phyloP scores from a whole-genome alignment of 1,140 invertebrate species.

The Limonius californicus region DNA sequence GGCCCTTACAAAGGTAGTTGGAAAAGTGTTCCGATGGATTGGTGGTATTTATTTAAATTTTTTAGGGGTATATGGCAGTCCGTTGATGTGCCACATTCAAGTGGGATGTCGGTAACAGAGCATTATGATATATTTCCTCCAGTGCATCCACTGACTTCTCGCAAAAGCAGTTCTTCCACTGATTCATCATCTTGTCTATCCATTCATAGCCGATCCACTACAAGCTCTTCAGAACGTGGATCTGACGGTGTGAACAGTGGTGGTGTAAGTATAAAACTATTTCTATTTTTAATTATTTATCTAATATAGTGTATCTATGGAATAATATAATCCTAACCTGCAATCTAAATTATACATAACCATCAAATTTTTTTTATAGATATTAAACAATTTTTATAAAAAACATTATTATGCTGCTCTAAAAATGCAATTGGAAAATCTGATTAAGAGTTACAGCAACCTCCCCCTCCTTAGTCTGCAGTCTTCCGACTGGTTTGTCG shows the following conservation, averaged over 20 bases:
- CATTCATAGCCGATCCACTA: constrained; percentile 55
- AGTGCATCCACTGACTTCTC: constrained; percentile 48
- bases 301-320: no score
- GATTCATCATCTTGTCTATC: constrained; percentile 58
- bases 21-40: background rate
- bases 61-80: constrained; percentile 45
- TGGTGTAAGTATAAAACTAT: constrained; percentile 47
- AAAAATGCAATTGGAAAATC: no score
- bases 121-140: constrained; percentile 44
- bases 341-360: no score
- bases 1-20: constrained; percentile 30
- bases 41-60: background rate
- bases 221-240: constrained; percentile 48
- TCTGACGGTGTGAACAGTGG: constrained; percentile 51
- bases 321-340: no score
- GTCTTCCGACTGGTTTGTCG: no score
- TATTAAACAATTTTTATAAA: no score
- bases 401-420: no score
- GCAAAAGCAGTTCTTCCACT: constrained; percentile 61
- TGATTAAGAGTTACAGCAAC: no score
- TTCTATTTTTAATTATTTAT: background rate
- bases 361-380: no score
- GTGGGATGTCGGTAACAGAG: constrained; percentile 38
- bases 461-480: no score
- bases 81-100: constrained; percentile 35